These are phyloP conservation scores for Drymonia ruficornis DNA, from an alignment of 2,888 invertebrate genomes.

Conservation along the genomic window DNA sequence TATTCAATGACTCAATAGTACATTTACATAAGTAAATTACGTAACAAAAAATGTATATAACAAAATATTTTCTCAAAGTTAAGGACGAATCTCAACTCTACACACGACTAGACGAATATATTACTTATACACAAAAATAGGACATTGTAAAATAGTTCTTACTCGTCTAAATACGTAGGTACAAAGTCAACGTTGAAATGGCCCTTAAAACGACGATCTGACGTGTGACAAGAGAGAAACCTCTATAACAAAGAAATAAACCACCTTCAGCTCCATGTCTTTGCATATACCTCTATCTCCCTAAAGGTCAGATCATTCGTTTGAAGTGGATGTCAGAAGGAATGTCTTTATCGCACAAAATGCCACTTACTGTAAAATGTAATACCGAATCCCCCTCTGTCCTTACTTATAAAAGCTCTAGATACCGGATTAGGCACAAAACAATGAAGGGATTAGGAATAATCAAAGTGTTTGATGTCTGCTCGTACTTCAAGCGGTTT, in stretches of 20 bases:
- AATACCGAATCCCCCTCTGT: no score
- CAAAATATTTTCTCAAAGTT: conserved; percentile 4
- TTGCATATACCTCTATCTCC: no score
- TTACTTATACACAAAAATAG: conserved; percentile 27
- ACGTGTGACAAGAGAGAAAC: no score
- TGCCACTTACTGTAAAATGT: conserved; percentile 21
- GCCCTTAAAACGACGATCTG: no score
- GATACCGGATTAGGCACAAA: no score
- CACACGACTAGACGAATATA: conserved; percentile 39
- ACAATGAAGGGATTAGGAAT: no score
- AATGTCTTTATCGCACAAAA: conserved; percentile 52
- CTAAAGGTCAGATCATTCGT: no score
- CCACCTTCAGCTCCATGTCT: no score
- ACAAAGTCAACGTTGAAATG: conserved; percentile 20
- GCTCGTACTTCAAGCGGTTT: no score
- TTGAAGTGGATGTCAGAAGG: conserved; percentile 30
- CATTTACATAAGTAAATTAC: not conserved
- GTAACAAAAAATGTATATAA: not conserved
- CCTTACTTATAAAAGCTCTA: no score
- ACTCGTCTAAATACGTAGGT: conserved; percentile 22
- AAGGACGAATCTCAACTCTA: conserved; percentile 36
- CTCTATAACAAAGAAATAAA: no score
- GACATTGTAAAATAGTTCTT: conserved; percentile 21
- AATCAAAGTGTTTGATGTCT: not conserved
- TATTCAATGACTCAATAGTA: not conserved